Percentiles rank a stretch among this genome's conserved stretches.
Conservation (phyloP, 35 echinoderm and acorn worm genomes). For the Stichopus chloronotus region DNA sequence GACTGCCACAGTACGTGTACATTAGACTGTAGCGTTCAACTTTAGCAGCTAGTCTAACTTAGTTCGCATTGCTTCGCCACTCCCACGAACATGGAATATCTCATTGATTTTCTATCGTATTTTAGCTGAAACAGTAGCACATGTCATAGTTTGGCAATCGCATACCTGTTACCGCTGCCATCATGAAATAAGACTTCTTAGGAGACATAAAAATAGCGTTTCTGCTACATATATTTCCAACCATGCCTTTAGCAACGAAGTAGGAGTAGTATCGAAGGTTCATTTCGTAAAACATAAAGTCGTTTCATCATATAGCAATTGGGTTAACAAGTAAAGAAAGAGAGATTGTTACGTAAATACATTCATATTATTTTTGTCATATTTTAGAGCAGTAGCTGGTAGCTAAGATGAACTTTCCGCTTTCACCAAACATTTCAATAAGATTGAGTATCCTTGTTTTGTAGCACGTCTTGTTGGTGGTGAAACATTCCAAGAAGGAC, state of each 20-base stretch:
- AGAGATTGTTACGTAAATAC: too few species aligned
- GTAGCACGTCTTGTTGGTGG: not conserved
- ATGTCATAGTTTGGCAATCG: not conserved
- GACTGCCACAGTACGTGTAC: not conserved
- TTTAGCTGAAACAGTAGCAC: not conserved
- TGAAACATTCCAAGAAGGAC: not conserved
- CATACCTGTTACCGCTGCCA: conserved; percentile 20
- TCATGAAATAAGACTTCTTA: conserved; percentile 13
- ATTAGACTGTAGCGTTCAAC: not conserved
- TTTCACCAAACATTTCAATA: too few species aligned
- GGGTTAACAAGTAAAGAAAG: too few species aligned
- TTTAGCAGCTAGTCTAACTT: not conserved
- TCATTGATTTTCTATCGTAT: not conserved
- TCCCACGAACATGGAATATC: not conserved
- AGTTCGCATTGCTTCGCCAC: not conserved
- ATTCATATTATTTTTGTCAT: too few species aligned
- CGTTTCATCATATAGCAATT: too few species aligned
- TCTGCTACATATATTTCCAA: not conserved
- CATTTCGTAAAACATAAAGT: too few species aligned
- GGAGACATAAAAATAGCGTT: not conserved
- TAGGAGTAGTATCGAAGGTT: too few species aligned
- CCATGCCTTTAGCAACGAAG: not conserved
- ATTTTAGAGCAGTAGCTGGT: too few species aligned
- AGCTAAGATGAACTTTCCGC: too few species aligned
- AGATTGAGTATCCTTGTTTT: too few species aligned